These are phyloP conservation scores for Crambe crambe DNA, from an alignment of 37 sponge, comb jelly and placozoan species.

Conservation along the genomic window DNA sequence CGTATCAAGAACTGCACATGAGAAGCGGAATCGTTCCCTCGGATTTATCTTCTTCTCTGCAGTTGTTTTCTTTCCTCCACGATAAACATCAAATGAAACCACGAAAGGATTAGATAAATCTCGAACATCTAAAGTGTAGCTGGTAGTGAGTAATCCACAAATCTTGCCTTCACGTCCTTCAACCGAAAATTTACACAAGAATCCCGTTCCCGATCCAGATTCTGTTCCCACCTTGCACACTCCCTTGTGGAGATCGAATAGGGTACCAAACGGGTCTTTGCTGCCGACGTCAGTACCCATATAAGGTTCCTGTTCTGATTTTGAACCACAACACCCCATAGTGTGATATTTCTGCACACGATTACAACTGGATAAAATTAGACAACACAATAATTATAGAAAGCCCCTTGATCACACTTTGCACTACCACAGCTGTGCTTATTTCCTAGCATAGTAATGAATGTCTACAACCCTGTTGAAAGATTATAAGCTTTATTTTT, in stretches of 20 bases:
- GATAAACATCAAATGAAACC: neutral
- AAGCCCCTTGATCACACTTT: no score
- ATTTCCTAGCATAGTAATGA: no score
- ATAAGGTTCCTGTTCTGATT: neutral
- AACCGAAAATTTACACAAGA: constrained; percentile 8
- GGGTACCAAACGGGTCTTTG: neutral
- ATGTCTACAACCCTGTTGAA: no score
- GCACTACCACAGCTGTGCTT: no score
- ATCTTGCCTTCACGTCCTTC: neutral
- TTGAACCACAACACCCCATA: constrained; percentile 12
- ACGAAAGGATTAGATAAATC: neutral
- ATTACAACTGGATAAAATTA: no score
- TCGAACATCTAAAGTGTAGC: neutral
- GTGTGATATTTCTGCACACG: no score
- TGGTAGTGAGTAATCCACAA: constrained; percentile 5
- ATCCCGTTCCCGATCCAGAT: neutral
- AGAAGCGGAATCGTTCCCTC: neutral
- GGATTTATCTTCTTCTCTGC: neutral
- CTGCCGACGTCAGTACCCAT: neutral
- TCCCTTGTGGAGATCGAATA: constrained; percentile 2
- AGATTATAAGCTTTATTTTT: no score
- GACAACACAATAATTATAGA: no score
- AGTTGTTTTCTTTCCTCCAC: neutral
- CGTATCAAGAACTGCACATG: constrained; percentile 1
- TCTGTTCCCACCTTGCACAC: constrained; percentile 7